Conservation (phyloP, 2,113 vertebrate genomes). For the Zeus faber region DNA sequence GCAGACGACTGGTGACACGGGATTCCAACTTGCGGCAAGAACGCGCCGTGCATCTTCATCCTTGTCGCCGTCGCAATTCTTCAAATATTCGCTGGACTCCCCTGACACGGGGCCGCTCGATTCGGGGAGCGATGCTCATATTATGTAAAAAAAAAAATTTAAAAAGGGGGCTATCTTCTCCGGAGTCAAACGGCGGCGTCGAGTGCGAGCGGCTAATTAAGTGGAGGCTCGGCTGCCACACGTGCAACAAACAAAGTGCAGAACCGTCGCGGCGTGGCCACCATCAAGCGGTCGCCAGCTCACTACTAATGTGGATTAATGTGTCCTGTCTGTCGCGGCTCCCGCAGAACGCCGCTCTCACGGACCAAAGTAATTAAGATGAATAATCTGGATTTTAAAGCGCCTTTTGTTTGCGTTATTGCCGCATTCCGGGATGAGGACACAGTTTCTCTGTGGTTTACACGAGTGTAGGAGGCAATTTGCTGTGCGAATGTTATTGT, state of each 20-base stretch:
- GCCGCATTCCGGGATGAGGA: slow-evolving; percentile 48
- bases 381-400: slow-evolving; percentile 81
- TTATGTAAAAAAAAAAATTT: too few relatives aligned
- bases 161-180: too few relatives aligned
- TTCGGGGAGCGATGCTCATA: too few relatives aligned
- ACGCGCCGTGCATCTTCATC: too few relatives aligned
- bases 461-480: slow-evolving; percentile 43
- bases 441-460: slow-evolving; percentile 31
- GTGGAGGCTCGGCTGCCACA: slow-evolving; percentile 28
- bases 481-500: slow-evolving; percentile 67
- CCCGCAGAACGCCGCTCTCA: slow-evolving; percentile 55
- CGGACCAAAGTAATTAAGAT: slow-evolving; percentile 90
- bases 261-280: slow-evolving; percentile 51
- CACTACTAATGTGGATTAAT: slow-evolving; percentile 90
- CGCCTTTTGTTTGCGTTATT: slow-evolving; percentile 77
- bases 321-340: slow-evolving; percentile 79
- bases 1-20: too few relatives aligned
- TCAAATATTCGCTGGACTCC: too few relatives aligned
- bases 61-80: too few relatives aligned
- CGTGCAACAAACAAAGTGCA: slow-evolving; percentile 4
- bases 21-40: too few relatives aligned
- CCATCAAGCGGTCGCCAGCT: slow-evolving; percentile 72
- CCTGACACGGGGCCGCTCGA: too few relatives aligned
- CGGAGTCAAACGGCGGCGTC: too few relatives aligned
- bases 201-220: too few relatives aligned